Base-by-base conservation (phyloP, 2,797 vertebrate genomes). In the Perodicticus potto region DNA sequence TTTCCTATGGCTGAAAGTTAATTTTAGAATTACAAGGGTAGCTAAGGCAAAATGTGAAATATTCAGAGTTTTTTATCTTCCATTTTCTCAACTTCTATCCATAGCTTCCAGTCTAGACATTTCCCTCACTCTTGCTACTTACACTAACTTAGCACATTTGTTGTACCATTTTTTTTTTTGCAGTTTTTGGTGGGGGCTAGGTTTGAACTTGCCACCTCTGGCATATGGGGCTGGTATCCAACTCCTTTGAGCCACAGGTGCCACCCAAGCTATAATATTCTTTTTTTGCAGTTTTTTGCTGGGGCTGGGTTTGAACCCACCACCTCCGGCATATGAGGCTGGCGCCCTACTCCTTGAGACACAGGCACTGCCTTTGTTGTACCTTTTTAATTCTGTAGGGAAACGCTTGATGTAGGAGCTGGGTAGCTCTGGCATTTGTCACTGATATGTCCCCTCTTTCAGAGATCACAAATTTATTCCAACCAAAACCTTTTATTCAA, bases 1-100 rank as follows among this genome's bases (percentile, higher is more conserved):
- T 95, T 97, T 96, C 32, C 70, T 73, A 34, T 61, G 65, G 29
- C 74, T 86, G 93, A 87, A 17, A 86, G 34, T 63, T 76, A 40
- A 55, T 89, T 96, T 85, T 94, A 83, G 55, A 91, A 87, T 13
- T 32, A 45, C 45, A 43, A 95, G n/a, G 34, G 29, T 86, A 17
- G 37, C 73, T 89, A 2, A 67, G 81, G 72, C 19, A 95, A 91
- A 95, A 87, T 43, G 57, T 43, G 10, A 97, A 90, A 70, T 27
- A 87, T 13, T 53, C 22, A 53, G 43, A n/a, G 70, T 65, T 61
- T 57, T 63, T 27, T 16, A 29, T 80, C 16, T 78, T 76, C 13
- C 37, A 55, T 27, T 22, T 80, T 90, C 20, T 80, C 22, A 86
- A 19, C 69, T 70, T 93, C 27, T 76, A 12, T 84, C 16, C 72